Evolutionary conservation across 1,140 invertebrate species (phyloP), one percentile per base, ranked within the genome.

Genomic region (Zaprionus vittiger): DNA sequence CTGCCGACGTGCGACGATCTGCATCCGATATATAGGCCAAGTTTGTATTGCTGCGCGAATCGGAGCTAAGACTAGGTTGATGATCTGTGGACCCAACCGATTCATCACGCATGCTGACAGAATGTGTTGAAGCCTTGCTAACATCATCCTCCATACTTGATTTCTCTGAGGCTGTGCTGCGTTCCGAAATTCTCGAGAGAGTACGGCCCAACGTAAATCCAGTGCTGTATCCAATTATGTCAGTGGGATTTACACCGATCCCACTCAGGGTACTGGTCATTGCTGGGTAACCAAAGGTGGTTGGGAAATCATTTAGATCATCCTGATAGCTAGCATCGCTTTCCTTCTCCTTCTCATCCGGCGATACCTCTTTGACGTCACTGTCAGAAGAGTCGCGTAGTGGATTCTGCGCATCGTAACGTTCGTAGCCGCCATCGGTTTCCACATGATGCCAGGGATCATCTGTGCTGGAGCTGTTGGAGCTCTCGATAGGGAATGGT

Each of bases 151-250:
- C 95, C 76, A 96, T 95, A 73, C 94, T 95, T 59, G 95, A 96
- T 89, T 96, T 96, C 83, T 97, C 97, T 1, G 97, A 98, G 15
- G 97, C 96, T 9, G 97, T 97, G 72, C 97, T 97, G 24, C 97
- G 94, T 93, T 98, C 97, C 4, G 96, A 97, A 83, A 98, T 98
- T 61, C 97, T 94, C 2, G 97, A 97, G 20, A 98, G 93, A 0
- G 97, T 98, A 38, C 97, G 92, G 0, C 95, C 94, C 62, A 96
- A 93, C 26, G 95, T 95, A 94, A 97, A 96, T 20, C 95, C 95
- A 61, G 95, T 94, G 20, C 95, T 95, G 77, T 95, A 96, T 15
- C 95, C 95, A 63, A 96, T 94, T 61, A 96, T 95, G 54, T 95
- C 94, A 79, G 96, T 96, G 7, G 95, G 94, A 70, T 94, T 93